These are phyloP conservation scores for Sorex fumeus DNA, from an alignment of 2,113 vertebrate species.

Conservation along the genomic window DNA sequence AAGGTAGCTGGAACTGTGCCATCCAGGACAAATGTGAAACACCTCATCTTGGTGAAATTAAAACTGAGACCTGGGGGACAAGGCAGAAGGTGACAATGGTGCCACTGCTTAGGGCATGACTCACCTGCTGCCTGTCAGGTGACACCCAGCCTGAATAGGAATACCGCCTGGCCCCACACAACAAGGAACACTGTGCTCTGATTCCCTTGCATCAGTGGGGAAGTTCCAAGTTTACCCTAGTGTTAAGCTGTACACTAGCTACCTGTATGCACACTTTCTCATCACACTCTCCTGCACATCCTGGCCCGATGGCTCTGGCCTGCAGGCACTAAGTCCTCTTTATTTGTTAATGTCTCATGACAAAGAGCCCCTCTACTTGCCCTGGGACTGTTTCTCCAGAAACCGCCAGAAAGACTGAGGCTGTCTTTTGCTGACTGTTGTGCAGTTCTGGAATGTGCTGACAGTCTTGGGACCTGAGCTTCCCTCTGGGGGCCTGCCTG, in stretches of 20 bases:
- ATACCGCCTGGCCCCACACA: neutral
- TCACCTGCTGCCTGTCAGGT: slow-evolving; percentile 45
- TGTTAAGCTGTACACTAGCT: too few species aligned
- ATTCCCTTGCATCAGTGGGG: neutral
- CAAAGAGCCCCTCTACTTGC: slow-evolving; percentile 7
- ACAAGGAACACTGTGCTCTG: neutral
- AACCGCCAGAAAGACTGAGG: fast-evolving
- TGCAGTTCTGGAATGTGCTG: neutral
- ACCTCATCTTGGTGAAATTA: slow-evolving; percentile 12
- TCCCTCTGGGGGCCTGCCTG: neutral
- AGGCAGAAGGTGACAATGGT: neutral
- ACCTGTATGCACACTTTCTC: neutral
- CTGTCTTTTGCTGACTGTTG: neutral
- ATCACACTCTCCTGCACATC: neutral
- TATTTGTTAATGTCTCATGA: neutral
- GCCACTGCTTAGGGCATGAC: neutral
- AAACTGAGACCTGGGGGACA: neutral
- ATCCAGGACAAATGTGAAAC: neutral
- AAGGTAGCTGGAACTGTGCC: neutral
- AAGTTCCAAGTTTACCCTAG: neutral
- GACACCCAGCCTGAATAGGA: slow-evolving; percentile 52
- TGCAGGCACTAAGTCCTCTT: fast-evolving
- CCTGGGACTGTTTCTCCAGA: neutral
- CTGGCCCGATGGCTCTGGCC: neutral
- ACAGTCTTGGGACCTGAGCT: neutral